phyloP scores from a whole-genome alignment of 2,113 vertebrate species.

The Phyllostomus discolor region DNA sequence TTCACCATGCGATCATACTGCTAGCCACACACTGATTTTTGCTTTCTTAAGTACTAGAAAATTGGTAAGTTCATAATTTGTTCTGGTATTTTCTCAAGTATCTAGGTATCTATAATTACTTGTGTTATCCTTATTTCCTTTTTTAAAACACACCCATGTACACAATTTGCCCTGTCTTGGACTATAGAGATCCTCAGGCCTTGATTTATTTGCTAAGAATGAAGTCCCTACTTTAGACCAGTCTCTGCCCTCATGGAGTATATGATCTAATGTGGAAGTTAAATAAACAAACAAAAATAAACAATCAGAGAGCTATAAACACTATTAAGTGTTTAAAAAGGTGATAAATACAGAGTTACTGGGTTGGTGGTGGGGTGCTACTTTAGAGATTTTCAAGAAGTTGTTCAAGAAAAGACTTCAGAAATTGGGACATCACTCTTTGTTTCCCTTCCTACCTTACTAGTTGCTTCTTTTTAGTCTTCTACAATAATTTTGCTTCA shows the following conservation, averaged over 20 bases:
- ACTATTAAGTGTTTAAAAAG: background rate
- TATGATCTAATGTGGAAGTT: background rate
- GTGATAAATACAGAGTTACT: background rate
- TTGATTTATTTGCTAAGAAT: background rate
- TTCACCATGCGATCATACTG: background rate
- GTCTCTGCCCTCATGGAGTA: background rate
- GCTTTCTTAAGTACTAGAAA: conserved; percentile 26
- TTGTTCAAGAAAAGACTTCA: conserved; percentile 16
- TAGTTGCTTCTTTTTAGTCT: background rate
- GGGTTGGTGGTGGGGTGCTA: background rate
- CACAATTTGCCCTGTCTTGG: background rate
- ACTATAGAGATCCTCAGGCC: background rate
- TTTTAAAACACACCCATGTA: background rate
- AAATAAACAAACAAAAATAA: background rate
- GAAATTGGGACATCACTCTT: background rate
- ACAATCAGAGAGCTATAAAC: background rate
- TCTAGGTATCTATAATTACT: conserved; percentile 13
- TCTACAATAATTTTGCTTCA: background rate
- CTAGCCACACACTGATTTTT: background rate
- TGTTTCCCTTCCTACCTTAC: background rate
- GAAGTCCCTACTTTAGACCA: background rate
- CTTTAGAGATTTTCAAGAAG: background rate
- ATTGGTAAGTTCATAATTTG: background rate
- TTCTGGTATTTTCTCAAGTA: conserved; percentile 22
- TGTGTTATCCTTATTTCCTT: background rate